These are phyloP conservation scores for Orthonyx spaldingii DNA, from an alignment of 2,113 vertebrate genomes.

Conservation along the genomic window DNA sequence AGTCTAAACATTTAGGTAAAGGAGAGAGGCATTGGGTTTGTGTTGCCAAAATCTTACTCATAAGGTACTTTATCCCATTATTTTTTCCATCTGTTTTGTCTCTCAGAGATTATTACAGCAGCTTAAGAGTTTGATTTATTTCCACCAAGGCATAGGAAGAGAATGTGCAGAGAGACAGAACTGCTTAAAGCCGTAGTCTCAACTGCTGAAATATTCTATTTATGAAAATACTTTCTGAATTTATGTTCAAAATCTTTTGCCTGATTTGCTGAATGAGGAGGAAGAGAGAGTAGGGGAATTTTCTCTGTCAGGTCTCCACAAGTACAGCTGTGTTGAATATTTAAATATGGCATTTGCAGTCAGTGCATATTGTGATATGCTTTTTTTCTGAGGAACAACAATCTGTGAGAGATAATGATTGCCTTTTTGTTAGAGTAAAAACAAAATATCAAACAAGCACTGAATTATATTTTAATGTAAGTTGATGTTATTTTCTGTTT, in stretches of 20 bases:
- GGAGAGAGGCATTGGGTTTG: neutral
- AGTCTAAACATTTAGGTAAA: constrained; percentile 24
- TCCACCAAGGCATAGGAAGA: neutral
- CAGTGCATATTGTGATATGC: neutral
- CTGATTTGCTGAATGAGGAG: constrained; percentile 8
- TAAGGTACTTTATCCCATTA: neutral
- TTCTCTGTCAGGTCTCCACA: neutral
- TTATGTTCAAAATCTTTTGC: neutral
- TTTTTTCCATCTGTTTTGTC: constrained; percentile 36
- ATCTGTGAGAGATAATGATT: neutral
- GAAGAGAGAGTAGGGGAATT: neutral
- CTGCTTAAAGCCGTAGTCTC: neutral
- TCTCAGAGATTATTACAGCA: neutral
- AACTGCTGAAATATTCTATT: constrained; percentile 1
- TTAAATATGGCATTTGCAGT: neutral
- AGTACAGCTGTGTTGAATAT: neutral
- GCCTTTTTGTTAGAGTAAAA: neutral
- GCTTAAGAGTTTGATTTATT: constrained; percentile 9
- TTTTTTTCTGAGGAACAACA: neutral
- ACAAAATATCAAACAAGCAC: neutral
- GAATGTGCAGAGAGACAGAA: neutral
- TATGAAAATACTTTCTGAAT: constrained; percentile 11
- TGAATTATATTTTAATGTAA: neutral
- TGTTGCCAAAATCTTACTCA: constrained; percentile 9
- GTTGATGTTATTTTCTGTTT: neutral